phyloP scores from a whole-genome alignment of 2,797 vertebrate species.

The Sebastes umbrosus region DNA sequence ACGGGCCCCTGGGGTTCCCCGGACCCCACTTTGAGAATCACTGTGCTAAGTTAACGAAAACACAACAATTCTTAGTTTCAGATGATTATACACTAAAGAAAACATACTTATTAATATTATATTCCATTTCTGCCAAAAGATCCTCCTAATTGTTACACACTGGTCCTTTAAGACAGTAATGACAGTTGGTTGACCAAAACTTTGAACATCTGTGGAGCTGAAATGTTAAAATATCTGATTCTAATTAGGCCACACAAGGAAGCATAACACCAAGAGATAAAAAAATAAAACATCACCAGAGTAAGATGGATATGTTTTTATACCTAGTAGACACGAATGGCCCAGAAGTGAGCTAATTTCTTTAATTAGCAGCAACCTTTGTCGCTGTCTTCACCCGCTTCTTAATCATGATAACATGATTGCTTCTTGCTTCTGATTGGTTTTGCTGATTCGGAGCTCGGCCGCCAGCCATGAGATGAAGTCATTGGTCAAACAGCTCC shows the following conservation, averaged over 20 bases:
- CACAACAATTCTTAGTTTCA: too few relatives aligned
- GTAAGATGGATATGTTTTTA: background rate
- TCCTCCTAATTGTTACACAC: background rate
- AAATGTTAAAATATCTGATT: background rate
- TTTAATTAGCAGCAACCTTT: background rate
- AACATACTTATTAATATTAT: too few relatives aligned
- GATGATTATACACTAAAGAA: too few relatives aligned
- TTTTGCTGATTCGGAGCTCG: constrained; percentile 20
- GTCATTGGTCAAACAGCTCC: constrained; percentile 38
- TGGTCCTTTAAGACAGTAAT: background rate
- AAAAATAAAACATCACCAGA: background rate
- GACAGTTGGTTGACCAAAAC: background rate
- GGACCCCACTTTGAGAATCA: too few relatives aligned
- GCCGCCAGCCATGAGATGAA: constrained; percentile 27
- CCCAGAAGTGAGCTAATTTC: background rate
- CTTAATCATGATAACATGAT: background rate
- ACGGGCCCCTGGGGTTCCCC: too few relatives aligned
- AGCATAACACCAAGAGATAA: background rate
- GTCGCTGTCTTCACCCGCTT: background rate
- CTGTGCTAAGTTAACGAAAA: too few relatives aligned
- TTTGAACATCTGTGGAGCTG: background rate
- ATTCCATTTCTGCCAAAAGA: too few relatives aligned
- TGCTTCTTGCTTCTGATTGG: background rate
- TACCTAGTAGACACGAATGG: background rate
- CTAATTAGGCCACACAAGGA: background rate